Evolutionary conservation across 2,888 invertebrate genomes (phyloP).

Genomic region (Coenonympha glycerion): DNA sequence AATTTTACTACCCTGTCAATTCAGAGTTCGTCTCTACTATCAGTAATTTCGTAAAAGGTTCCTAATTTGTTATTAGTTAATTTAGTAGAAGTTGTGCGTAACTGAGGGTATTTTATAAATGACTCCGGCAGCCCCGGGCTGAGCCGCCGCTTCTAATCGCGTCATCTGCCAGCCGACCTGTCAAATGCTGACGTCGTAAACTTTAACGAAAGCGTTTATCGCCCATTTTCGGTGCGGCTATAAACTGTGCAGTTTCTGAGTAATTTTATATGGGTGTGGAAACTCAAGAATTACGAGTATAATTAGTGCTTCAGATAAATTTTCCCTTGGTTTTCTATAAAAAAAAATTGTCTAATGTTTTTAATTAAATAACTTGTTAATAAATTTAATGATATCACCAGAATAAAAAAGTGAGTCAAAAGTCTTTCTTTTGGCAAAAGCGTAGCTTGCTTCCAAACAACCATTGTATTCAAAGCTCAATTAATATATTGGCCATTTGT

Average conservation of each 20-base stretch:
- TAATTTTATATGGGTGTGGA: background rate
- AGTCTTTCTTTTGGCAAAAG: too few species aligned
- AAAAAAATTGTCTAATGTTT: too few species aligned
- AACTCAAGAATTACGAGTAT: background rate
- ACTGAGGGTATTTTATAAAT: conserved; percentile 10
- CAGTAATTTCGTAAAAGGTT: background rate
- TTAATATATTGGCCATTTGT: too few species aligned
- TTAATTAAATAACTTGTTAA: too few species aligned
- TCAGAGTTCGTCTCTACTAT: too few species aligned
- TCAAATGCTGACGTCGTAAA: conserved; percentile 55
- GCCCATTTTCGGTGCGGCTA: conserved; percentile 36
- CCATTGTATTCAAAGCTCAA: too few species aligned
- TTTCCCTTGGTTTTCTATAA: too few species aligned
- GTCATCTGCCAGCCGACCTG: conserved; percentile 36
- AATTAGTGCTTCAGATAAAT: too few species aligned
- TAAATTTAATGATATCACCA: too few species aligned
- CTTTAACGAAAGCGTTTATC: conserved; percentile 54
- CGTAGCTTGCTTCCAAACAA: too few species aligned
- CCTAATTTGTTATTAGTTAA: background rate
- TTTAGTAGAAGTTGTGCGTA: background rate
- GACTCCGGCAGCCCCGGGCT: conserved; percentile 1
- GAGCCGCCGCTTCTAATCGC: conserved; percentile 11
- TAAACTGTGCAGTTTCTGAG: conserved; percentile 27
- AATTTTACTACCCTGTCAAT: too few species aligned
- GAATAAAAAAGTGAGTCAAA: too few species aligned